A percentile compares a stretch with the other conserved stretches of the same genome.
Evolutionary conservation across 2,888 invertebrate species (phyloP).

Genomic region (Caenorhabditis macrosperma): DNA sequence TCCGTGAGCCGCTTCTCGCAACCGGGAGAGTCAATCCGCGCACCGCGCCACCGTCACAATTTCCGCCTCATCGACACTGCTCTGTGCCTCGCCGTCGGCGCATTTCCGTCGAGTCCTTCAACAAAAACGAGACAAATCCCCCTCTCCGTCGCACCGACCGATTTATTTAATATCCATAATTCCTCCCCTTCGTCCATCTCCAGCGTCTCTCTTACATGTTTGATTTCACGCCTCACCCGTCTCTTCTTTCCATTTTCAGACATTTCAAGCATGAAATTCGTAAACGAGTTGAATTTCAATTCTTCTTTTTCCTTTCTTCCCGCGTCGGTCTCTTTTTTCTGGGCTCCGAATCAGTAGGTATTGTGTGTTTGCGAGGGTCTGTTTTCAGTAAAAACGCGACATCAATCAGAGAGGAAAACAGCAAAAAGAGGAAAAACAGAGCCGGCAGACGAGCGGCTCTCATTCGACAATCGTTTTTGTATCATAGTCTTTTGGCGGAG

Average conservation of each 20-base stretch:
- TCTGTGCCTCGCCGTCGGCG: background rate
- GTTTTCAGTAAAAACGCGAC: background rate
- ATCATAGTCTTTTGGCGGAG: background rate
- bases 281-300: background rate
- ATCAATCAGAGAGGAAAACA: background rate
- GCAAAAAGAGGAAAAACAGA: background rate
- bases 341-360: constrained; percentile 1
- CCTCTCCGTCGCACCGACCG: background rate
- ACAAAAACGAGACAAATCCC: constrained; percentile 11
- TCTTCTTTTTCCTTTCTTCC: background rate
- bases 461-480: background rate
- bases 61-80: constrained; percentile 6
- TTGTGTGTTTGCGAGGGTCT: background rate
- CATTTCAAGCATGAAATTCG: background rate
- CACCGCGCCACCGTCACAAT: constrained; percentile 4
- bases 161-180: constrained; percentile 12
- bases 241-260: background rate
- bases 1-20: background rate
- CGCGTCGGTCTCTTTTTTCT: background rate
- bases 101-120: constrained; percentile 2
- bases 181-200: background rate
- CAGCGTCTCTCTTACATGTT: background rate
- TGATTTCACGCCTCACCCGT: background rate
- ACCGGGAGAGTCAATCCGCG: background rate
- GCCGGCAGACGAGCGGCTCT: background rate